Evolutionary conservation across 2,113 vertebrate species (phyloP).

Genomic region (Cebidichthys violaceus): DNA sequence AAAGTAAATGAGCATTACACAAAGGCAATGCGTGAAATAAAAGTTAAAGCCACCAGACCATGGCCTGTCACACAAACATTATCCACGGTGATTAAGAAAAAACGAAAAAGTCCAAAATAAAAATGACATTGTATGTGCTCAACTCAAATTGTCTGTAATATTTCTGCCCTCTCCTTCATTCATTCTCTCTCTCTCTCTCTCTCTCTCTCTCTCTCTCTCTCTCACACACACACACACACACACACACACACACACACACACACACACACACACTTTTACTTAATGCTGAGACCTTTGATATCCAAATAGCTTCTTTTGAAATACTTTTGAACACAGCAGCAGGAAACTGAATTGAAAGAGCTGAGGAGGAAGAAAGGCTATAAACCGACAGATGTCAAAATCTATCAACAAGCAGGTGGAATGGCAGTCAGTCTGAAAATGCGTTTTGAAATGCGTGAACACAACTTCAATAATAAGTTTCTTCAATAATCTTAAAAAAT

Average conservation of each 20-base stretch:
- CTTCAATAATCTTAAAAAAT: conserved; percentile 45
- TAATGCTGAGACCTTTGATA: conserved; percentile 37
- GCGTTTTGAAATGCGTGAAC: conserved; percentile 29
- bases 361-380: background rate
- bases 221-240: background rate
- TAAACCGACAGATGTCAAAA: conserved; percentile 33
- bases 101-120: conserved; percentile 17
- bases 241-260: too few relatives aligned
- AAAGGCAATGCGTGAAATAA: conserved; percentile 66
- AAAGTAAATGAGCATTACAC: conserved; percentile 75
- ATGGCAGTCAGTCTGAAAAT: conserved; percentile 18
- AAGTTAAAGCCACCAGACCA: conserved; percentile 41
- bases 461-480: conserved; percentile 41
- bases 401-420: conserved; percentile 55
- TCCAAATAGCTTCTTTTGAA: conserved; percentile 42
- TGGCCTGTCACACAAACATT: conserved; percentile 29
- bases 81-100: conserved; percentile 29
- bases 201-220: too few relatives aligned
- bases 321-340: conserved; percentile 39
- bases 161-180: background rate
- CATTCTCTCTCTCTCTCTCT: background rate
- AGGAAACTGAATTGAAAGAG: conserved; percentile 37
- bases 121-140: background rate
- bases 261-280: conserved; percentile 8
- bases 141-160: background rate